These are phyloP conservation scores for Lycopodina hypogea DNA, from an alignment of 37 sponge, comb jelly and placozoan genomes.

Conservation along the genomic window DNA sequence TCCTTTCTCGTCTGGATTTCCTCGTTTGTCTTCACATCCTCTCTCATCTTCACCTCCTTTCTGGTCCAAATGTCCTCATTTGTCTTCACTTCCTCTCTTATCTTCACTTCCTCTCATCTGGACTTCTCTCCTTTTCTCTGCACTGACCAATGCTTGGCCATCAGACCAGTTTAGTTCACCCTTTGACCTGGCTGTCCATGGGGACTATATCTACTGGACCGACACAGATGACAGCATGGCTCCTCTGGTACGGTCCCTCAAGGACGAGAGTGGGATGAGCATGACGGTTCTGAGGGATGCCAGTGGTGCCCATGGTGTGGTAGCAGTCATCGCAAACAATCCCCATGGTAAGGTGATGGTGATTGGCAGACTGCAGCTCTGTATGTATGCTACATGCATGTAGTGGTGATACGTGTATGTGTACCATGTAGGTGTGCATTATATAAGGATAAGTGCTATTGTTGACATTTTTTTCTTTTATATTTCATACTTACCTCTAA, in stretches of 20 bases:
- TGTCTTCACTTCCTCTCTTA: background rate
- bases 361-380: no score
- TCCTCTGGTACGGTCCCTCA: background rate
- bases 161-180: no score
- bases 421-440: no score
- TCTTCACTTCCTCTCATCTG: no score
- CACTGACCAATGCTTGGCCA: no score
- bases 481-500: no score
- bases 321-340: slow-evolving; percentile 8
- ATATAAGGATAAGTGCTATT: no score
- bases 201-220: slow-evolving; percentile 52
- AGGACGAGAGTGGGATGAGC: background rate
- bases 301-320: slow-evolving; percentile 15
- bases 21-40: background rate
- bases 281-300: background rate
- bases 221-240: background rate
- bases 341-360: background rate
- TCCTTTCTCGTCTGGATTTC: background rate
- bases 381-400: no score
- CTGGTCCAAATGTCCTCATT: background rate
- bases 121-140: no score
- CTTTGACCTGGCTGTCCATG: slow-evolving; percentile 32
- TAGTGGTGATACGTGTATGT: no score
- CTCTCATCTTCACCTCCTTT: background rate
- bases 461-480: no score